phyloP scores from a whole-genome alignment of 2,888 invertebrate species.

The Agrotis segetum region DNA sequence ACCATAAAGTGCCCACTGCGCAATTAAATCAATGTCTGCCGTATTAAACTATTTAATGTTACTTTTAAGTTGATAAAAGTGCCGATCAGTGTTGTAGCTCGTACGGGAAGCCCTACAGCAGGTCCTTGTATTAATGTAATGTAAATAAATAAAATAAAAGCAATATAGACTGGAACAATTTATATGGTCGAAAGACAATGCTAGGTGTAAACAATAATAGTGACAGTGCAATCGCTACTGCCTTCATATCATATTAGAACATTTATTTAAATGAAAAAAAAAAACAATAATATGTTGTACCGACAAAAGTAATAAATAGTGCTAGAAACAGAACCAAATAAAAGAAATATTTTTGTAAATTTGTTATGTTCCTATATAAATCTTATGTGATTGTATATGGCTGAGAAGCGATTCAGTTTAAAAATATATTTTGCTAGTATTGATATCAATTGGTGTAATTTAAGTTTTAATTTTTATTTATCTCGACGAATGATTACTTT shows the following conservation, averaged over 20 bases:
- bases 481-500: constrained; percentile 36
- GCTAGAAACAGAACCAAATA: constrained; percentile 80
- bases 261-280: constrained; percentile 29
- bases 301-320: constrained; percentile 64
- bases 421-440: constrained; percentile 65
- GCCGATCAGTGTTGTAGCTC: constrained; percentile 55
- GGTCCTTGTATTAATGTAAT: constrained; percentile 50
- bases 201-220: constrained; percentile 40
- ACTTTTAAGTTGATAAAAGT: constrained; percentile 53
- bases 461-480: constrained; percentile 64
- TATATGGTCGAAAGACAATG: constrained; percentile 40
- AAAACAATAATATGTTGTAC: constrained; percentile 51
- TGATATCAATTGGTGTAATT: constrained; percentile 62
- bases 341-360: constrained; percentile 81
- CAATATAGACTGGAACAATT: constrained; percentile 63
- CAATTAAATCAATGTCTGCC: constrained; percentile 52
- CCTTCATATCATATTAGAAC: constrained; percentile 60
- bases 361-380: constrained; percentile 81
- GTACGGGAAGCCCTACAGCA: constrained; percentile 40
- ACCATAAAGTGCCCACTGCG: constrained; percentile 60
- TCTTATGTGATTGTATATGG: constrained; percentile 68
- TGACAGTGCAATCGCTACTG: constrained; percentile 44
- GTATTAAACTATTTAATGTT: constrained; percentile 48
- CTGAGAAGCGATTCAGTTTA: constrained; percentile 64
- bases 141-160: constrained; percentile 55